Base-by-base conservation (phyloP, 2,888 invertebrate species). In the Laothoe populi region DNA sequence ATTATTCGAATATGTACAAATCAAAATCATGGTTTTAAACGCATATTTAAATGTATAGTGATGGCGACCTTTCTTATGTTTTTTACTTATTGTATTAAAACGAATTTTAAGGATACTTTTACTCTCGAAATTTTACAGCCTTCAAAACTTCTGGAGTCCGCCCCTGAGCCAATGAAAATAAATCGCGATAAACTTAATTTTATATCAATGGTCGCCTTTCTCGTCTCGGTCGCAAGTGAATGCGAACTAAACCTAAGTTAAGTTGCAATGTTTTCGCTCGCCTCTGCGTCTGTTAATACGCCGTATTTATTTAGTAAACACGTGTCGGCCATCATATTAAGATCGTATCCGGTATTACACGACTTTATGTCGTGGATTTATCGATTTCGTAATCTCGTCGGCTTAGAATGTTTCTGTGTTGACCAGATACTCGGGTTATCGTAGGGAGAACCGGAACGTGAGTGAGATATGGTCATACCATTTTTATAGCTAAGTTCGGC, bases 281-380 rank as follows among this genome's bases (percentile, higher is more conserved):
- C 16, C 16, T 5, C 26, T 8, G 31, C 19, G 26, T n/a, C 23
- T 8, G 44, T 35, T 19, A 53, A 35, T 31, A 16, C 53, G 19
- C 1, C 31, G 11, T 53, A 53, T 53, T 53, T 53, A 53, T 53
- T 53, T 35, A 53, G 53, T 26, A 45, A 59, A 59, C 59, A 59
- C 59, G 45, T 59, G 59, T 44, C 26, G 44, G 59, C 26, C 44
- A 31, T 53, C 45, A 58, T 74, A 71, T 69, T 70, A 73, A 70
- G 66, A 70, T 68, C 66, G 68, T 63, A 73, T 77, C 78, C 79
- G 77, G 78, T 66, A 78, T 70, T 69, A 69, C 42, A 48, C 21
- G 59, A 38, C 48, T 65, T 40, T 67, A 67, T 71, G 73, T 72
- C 75, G 68, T 70, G 66, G 72, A 76, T 77, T 78, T 75, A 78